phyloP scores from a whole-genome alignment of 2,113 vertebrate genomes.

The Myocastor coypus region DNA sequence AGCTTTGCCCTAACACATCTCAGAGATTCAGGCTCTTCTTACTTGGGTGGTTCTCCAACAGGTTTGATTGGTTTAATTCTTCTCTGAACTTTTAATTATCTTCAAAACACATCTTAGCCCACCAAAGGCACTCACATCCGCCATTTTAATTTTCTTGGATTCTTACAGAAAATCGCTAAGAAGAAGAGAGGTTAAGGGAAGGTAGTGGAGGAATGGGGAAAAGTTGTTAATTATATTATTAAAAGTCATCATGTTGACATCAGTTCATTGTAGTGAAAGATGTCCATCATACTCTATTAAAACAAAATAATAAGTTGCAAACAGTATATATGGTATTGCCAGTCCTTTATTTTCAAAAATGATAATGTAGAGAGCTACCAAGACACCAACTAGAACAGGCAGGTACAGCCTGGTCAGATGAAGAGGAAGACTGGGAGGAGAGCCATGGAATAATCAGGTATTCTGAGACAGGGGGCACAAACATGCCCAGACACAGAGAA shows the following conservation, averaged over 20 bases:
- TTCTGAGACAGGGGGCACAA: not conserved
- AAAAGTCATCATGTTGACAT: not conserved
- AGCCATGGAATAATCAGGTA: not conserved
- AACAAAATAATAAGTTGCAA: not conserved
- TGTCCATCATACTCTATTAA: not conserved
- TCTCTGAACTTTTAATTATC: not conserved
- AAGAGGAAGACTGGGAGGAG: not conserved
- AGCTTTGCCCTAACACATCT: not conserved
- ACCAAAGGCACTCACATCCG: not conserved
- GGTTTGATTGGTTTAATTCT: not conserved
- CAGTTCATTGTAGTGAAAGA: not conserved
- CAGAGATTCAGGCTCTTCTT: not conserved
- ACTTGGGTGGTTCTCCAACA: not conserved
- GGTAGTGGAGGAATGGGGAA: not conserved
- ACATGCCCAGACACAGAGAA: not conserved
- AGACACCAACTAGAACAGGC: not conserved
- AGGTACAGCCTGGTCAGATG: not conserved
- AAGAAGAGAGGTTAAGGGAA: not conserved
- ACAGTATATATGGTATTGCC: not conserved
- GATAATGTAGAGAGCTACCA: not conserved
- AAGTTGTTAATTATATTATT: not conserved
- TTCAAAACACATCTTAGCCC: not conserved
- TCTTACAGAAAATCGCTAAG: not conserved
- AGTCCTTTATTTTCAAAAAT: not conserved
- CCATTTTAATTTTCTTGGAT: not conserved